These are phyloP conservation scores for Lasioglossum calceatum DNA, from an alignment of 2,888 invertebrate species.

Conservation along the genomic window DNA sequence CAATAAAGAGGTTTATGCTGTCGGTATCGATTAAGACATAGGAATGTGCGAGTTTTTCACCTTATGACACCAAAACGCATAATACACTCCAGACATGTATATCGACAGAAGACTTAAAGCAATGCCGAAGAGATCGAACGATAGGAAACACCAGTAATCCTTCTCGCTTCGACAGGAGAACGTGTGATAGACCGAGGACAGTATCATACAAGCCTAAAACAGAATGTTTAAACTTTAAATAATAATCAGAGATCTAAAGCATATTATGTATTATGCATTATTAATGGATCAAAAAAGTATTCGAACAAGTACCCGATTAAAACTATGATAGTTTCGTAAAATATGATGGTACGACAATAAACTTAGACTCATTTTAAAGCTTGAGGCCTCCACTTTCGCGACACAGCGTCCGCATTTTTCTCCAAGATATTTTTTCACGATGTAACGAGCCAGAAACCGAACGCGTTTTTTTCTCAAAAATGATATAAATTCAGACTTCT, in stretches of 20 bases:
- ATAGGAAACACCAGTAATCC: constrained; percentile 94
- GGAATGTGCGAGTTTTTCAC: constrained; percentile 85
- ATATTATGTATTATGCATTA: too few relatives aligned
- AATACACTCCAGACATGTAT: constrained; percentile 97
- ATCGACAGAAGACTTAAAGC: constrained; percentile 96
- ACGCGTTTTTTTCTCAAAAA: too few relatives aligned
- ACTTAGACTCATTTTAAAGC: not conserved
- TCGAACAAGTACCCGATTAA: too few relatives aligned
- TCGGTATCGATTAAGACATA: too few relatives aligned
- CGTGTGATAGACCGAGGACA: constrained; percentile 96
- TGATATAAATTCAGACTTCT: not conserved
- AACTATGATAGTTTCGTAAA: too few relatives aligned
- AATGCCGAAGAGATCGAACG: constrained; percentile 97
- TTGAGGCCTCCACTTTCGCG: not conserved
- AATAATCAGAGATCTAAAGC: not conserved
- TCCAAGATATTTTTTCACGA: not conserved
- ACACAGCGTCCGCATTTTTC: not conserved
- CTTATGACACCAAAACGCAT: constrained; percentile 97
- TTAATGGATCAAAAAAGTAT: too few relatives aligned
- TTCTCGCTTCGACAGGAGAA: constrained; percentile 96
- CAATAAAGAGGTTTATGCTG: not conserved
- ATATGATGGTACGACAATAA: not conserved
- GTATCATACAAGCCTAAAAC: constrained; percentile 95
- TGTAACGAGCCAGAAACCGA: too few relatives aligned
- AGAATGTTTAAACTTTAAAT: not conserved